Evolutionary conservation across 92 coral and sea anemone genomes (phyloP).

Genomic region (Parazoanthus swiftii): DNA sequence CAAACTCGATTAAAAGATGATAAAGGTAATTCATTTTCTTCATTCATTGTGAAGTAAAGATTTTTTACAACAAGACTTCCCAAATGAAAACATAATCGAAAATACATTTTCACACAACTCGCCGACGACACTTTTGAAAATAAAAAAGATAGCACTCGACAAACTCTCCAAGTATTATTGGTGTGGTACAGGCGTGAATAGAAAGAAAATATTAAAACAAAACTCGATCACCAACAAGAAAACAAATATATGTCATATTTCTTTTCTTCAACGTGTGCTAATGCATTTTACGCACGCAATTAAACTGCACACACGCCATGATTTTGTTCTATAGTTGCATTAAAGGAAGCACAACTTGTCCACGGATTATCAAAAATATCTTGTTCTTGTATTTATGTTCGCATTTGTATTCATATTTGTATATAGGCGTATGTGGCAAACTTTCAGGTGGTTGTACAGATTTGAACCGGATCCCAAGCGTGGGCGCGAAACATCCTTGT

Average conservation of each 20-base stretch:
- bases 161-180: background rate
- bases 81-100: conserved; percentile 21
- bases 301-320: background rate
- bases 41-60: background rate
- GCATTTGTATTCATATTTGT: too few species aligned
- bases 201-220: background rate
- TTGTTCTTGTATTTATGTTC: background rate
- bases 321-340: background rate
- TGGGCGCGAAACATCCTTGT: conserved; percentile 18
- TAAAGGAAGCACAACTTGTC: background rate
- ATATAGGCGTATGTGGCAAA: background rate
- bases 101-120: conserved; percentile 20
- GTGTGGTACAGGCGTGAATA: background rate
- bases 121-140: background rate
- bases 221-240: conserved; percentile 7
- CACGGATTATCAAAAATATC: background rate
- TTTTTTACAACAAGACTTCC: background rate
- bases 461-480: conserved; percentile 37
- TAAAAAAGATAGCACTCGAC: background rate
- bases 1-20: conserved; percentile 34
- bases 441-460: conserved; percentile 1
- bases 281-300: background rate
- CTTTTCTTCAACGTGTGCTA: background rate
- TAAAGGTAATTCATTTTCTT: background rate
- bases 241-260: background rate